Evolutionary conservation across 2,113 vertebrate genomes (phyloP).

Genomic region (Myotis lucifugus): DNA sequence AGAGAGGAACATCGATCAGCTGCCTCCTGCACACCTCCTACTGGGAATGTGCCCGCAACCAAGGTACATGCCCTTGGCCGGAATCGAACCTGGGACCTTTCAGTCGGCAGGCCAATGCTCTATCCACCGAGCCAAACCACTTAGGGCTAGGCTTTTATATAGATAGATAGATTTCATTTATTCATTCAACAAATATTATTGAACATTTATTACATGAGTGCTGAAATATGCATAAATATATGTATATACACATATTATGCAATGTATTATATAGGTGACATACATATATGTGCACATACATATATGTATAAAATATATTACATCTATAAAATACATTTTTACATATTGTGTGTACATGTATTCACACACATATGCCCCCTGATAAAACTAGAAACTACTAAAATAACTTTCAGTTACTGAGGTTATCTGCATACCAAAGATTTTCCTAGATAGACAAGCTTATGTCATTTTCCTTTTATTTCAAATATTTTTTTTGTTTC

Average conservation of each 20-base stretch:
- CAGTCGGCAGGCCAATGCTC: no score
- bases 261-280: neutral
- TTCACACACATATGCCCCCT: neutral
- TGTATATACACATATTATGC: neutral
- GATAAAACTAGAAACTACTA: neutral
- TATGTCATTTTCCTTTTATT: neutral
- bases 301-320: neutral
- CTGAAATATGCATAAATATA: neutral
- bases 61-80: no score
- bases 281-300: neutral
- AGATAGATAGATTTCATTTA: neutral
- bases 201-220: neutral
- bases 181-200: neutral
- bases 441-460: slow-evolving; percentile 33
- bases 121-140: no score
- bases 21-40: no score
- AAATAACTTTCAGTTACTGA: neutral
- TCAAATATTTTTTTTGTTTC: neutral
- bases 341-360: neutral
- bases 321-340: neutral
- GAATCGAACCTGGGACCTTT: no score
- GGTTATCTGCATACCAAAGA: neutral
- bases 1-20: no score
- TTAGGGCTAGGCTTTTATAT: no score
- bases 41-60: no score